Conservation (phyloP, 2,797 vertebrate species). For the Neosilurus hyrtlii region DNA sequence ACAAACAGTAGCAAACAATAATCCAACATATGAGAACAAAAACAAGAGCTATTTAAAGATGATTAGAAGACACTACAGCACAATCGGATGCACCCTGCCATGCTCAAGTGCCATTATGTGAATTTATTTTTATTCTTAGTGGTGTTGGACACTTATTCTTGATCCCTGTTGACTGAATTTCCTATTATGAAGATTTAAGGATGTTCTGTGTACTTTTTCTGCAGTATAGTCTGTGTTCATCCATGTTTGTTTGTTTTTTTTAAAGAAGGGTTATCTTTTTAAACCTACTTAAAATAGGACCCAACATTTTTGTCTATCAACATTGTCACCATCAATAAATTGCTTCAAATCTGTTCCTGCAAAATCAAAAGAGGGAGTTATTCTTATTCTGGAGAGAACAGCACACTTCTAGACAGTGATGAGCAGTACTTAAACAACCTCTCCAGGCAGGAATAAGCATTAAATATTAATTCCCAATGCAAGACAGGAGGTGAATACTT, state of each 20-base stretch:
- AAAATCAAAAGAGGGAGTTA: background rate
- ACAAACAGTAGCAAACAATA: slow-evolving; percentile 29
- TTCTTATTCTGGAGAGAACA: slow-evolving; percentile 8
- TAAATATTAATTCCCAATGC: background rate
- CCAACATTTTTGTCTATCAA: background rate
- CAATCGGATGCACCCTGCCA: background rate
- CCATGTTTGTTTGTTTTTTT: too few species aligned
- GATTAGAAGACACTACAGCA: slow-evolving; percentile 22
- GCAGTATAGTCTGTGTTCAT: background rate
- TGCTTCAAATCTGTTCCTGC: background rate
- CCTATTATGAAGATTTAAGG: background rate
- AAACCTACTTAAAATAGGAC: background rate
- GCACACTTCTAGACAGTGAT: background rate
- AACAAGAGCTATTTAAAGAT: slow-evolving; percentile 17
- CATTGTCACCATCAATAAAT: too few species aligned
- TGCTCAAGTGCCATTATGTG: background rate
- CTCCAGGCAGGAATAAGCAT: background rate
- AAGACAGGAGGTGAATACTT: background rate
- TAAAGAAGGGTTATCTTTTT: background rate
- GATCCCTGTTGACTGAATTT: background rate
- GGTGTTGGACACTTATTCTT: background rate
- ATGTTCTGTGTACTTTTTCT: background rate
- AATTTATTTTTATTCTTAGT: slow-evolving; percentile 17
- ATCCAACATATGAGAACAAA: slow-evolving; percentile 23
- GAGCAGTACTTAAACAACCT: background rate